These are phyloP conservation scores for Microcebus jonahi DNA, from an alignment of 2,113 vertebrate species.

Conservation along the genomic window DNA sequence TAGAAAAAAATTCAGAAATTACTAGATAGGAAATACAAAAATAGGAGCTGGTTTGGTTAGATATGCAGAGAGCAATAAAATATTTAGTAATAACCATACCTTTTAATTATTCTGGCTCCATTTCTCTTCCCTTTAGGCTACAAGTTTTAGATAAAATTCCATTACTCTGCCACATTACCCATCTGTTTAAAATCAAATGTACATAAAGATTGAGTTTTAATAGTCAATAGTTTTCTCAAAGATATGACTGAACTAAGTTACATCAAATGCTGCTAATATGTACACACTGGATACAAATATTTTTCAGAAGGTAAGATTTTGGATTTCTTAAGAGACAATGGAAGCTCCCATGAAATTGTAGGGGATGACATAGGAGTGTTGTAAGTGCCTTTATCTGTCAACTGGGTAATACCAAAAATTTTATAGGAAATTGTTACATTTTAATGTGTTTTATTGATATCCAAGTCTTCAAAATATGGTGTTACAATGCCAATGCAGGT, in stretches of 20 bases:
- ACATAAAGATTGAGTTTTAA: conserved; percentile 15
- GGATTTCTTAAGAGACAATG: background rate
- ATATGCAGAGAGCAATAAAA: background rate
- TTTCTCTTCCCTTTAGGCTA: background rate
- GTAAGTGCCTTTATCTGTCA: background rate
- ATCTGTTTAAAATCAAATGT: background rate
- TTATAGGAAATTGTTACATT: background rate
- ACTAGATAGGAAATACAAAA: background rate
- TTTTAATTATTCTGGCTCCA: background rate
- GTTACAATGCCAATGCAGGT: background rate
- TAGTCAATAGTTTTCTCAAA: background rate
- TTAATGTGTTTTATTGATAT: background rate
- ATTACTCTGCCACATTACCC: background rate
- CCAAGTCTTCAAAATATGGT: background rate
- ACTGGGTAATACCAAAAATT: background rate
- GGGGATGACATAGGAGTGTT: background rate
- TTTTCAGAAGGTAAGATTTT: background rate
- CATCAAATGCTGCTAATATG: background rate
- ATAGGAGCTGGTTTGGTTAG: background rate
- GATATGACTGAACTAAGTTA: background rate
- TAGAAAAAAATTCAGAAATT: background rate
- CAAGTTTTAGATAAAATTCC: background rate
- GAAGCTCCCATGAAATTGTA: background rate
- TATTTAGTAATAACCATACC: background rate
- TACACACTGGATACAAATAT: background rate